Base-by-base conservation (phyloP, 2,888 invertebrate genomes). In the Toxonevra muliebris region DNA sequence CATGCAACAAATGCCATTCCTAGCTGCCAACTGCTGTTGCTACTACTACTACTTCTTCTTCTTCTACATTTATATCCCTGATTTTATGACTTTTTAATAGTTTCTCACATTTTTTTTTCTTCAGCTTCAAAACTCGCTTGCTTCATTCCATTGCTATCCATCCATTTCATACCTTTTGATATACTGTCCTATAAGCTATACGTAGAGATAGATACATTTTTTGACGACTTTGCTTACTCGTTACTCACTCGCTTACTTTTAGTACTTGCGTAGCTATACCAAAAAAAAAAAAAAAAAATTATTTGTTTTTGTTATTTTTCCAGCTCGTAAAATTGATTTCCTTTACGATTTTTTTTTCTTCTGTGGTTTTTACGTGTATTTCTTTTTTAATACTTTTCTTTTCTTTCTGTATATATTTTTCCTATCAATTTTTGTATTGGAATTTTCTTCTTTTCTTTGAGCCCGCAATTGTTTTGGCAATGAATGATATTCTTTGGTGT, bases 1-100 rank as follows among this genome's bases (percentile, higher is more conserved):
- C 15, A 55, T 7, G 30, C 30, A 30, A 30, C 30, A 30, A 30
- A 2, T 4, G 7, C 30, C 30, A 30, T 4, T 7, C 2, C 30
- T 30, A 30, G 30, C 30, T 45, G 15, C 30, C 19, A 48, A 45
- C 8, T 59, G 10, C 42, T 41, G n/a, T 12, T 59, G 3, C 43
- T 59, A 45, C 8, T 59, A 3, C 42, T 41, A 4, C 19, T 59
- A 12, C 43, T 59, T 59, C 74, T 74, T 55, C 30, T 30, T 30
- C 30, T 30, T 7, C 30, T 30, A 2, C 30, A 7, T 30, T 30
- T 30, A 30, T 30, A 30, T 30, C 66, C 69, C 67, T 67, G 30
- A 67, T 76, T 80, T 82, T 82, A 82, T 81, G 79, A 77, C 79
- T 79, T 82, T 82, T 82, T 82, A 82, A 82, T 82, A 82, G 82